Evolutionary conservation across 2,888 invertebrate species (phyloP).

Genomic region (Tineola bisselliella): DNA sequence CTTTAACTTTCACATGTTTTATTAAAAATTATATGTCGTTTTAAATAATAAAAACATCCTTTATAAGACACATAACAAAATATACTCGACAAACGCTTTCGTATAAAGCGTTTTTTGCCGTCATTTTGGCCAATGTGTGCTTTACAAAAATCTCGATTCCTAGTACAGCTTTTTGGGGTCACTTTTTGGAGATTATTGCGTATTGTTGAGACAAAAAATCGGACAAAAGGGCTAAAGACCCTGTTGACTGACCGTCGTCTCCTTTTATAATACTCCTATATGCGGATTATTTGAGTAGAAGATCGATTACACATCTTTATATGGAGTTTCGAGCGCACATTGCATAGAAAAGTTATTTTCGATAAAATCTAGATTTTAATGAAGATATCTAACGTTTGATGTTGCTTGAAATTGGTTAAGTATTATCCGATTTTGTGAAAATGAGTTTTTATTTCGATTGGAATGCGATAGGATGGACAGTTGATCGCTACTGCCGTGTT

Average conservation of each 20-base stretch:
- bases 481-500: no score
- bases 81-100: slow-evolving; percentile 33
- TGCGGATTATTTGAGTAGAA: slow-evolving; percentile 15
- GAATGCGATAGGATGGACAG: no score
- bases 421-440: neutral
- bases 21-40: no score
- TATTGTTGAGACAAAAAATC: slow-evolving; percentile 54
- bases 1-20: no score
- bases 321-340: slow-evolving; percentile 17
- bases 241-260: slow-evolving; percentile 52
- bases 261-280: slow-evolving; percentile 37
- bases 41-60: slow-evolving; percentile 26
- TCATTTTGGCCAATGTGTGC: slow-evolving; percentile 29
- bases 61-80: slow-evolving; percentile 28
- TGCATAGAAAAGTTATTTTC: slow-evolving; percentile 18
- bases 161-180: slow-evolving; percentile 58
- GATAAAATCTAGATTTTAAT: slow-evolving; percentile 20
- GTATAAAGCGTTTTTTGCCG: slow-evolving; percentile 34
- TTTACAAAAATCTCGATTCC: slow-evolving; percentile 26
- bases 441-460: neutral
- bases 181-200: slow-evolving; percentile 63
- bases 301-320: slow-evolving; percentile 47
- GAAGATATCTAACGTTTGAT: slow-evolving; percentile 30
- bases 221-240: slow-evolving; percentile 43
- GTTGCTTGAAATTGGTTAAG: slow-evolving; percentile 38